These are phyloP conservation scores for Anthoptus insignis DNA, from an alignment of 2,888 invertebrate species.

Conservation along the genomic window DNA sequence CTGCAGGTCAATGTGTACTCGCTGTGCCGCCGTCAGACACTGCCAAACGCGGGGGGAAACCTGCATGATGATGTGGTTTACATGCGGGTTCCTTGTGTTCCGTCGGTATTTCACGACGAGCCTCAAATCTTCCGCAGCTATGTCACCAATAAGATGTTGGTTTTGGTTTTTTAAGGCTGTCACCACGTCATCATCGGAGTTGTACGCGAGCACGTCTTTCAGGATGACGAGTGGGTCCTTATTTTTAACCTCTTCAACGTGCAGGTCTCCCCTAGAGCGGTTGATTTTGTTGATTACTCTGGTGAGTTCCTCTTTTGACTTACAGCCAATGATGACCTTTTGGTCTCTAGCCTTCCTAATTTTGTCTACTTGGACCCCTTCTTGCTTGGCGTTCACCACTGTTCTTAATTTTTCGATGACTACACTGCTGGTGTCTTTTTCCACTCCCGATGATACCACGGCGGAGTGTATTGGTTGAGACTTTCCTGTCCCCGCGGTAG, in stretches of 20 bases:
- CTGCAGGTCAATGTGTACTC: constrained; percentile 12
- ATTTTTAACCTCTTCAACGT: background rate
- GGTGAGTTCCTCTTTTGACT: constrained; percentile 15
- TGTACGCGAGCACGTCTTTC: background rate
- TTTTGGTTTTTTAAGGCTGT: background rate
- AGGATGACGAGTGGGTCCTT: background rate
- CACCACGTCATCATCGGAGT: background rate
- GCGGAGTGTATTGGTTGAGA: constrained; percentile 5
- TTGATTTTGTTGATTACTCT: background rate
- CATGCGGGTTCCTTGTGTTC: constrained; percentile 7
- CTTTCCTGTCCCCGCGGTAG: background rate
- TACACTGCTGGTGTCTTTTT: constrained; percentile 4
- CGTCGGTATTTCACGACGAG: background rate
- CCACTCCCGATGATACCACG: constrained; percentile 19
- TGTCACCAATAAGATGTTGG: background rate
- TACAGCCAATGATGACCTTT: constrained; percentile 30
- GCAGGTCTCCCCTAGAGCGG: background rate
- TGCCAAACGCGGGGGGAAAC: constrained; percentile 30
- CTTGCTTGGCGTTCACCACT: constrained; percentile 15
- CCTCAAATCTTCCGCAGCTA: background rate
- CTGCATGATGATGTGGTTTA: constrained; percentile 14
- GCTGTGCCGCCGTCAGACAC: background rate
- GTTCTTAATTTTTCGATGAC: constrained; percentile 15
- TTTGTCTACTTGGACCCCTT: constrained; percentile 19
- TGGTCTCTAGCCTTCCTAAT: constrained; percentile 27